Evolutionary conservation across 2,888 invertebrate species (phyloP).

Genomic region (Heteromurus nitidus): DNA sequence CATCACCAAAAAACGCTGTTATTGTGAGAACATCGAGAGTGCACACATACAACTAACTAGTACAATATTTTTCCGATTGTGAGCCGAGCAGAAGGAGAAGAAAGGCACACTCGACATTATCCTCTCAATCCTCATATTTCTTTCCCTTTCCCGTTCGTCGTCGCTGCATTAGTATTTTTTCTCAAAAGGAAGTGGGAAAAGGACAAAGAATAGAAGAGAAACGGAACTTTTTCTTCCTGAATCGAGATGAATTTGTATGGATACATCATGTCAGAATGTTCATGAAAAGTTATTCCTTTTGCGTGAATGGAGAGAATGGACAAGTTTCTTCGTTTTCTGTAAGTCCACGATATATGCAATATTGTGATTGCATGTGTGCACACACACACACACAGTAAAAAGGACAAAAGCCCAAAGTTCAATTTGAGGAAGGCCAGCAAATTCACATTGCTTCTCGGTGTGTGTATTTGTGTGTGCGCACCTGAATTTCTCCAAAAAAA

Average conservation of each 20-base stretch:
- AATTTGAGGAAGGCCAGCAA: no score
- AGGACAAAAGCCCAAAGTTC: no score
- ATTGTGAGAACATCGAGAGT: no score
- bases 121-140: neutral
- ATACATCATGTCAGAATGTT: constrained; percentile 16
- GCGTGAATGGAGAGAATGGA: neutral
- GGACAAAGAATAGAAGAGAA: neutral
- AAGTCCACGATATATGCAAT: no score
- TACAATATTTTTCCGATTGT: no score
- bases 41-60: no score
- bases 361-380: constrained; percentile 12
- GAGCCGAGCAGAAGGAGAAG: no score
- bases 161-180: neutral
- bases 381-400: neutral
- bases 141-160: neutral
- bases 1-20: neutral
- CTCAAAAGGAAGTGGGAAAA: neutral
- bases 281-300: constrained; percentile 10
- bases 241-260: no score
- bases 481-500: no score
- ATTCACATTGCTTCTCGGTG: no score
- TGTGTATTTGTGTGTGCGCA: no score
- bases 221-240: neutral
- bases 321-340: neutral
- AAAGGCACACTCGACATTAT: no score